Evolutionary conservation across 2,888 invertebrate species (phyloP), one percentile per base, ranked within the genome.

Genomic region (Agrotis clavis): DNA sequence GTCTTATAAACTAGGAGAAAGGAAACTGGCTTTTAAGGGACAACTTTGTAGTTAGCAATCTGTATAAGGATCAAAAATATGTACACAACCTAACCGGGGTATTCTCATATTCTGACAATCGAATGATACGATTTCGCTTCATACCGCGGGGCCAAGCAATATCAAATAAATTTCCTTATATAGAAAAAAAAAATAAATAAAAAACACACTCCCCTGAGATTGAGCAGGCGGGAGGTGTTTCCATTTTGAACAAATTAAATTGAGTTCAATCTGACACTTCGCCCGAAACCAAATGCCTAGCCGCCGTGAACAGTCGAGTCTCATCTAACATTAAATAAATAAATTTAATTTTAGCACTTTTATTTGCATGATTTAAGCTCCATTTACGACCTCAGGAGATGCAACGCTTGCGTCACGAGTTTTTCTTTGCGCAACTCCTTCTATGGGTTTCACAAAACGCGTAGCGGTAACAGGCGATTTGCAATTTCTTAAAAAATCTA

Each of bases 201-300:
- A 84, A 86, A 83, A 79, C 67, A 72, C 73, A 66, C 83, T 67
- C 84, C 76, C 81, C 81, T 75, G 71, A 71, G 67, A 78, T 77
- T 79, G 67, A 73, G 69, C 82, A 84, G 83, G 78, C 86, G 74
- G 84, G 76, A 62, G 82, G 77, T 73, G 74, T 84, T 89, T 86
- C 84, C 88, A 91, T 91, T 91, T 91, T 90, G 85, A 84, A 83
- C 84, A 91, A 90, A 91, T 91, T 90, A 86, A 88, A 91, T 91
- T 88, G 83, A 81, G 70, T 82, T 84, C 84, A 83, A 83, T 86
- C 82, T 79, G 62, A 75, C 79, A 82, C 79, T 57, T 81, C 86
- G 81, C 82, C 81, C 69, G 81, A 79, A 86, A 83, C 84, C 86
- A 82, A 87, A 85, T 86, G 81, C 84, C 81, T 76, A 85, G 74